Conservation (phyloP, 1,140 invertebrate species). For the Drosophila nasuta region DNA sequence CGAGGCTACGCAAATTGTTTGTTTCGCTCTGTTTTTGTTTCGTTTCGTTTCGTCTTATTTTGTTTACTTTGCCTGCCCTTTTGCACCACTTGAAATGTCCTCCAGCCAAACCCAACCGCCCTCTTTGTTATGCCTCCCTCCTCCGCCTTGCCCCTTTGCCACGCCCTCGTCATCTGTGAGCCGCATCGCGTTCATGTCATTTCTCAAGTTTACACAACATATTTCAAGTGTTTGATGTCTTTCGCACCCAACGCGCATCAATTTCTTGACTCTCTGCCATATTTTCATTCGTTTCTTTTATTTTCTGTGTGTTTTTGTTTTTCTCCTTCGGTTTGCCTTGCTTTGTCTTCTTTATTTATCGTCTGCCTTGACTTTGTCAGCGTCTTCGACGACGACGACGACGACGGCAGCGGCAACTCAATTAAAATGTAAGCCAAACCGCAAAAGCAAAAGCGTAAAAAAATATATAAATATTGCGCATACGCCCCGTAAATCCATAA, state of each 20-base stretch:
- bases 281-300: slow-evolving; percentile 8
- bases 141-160: not conserved
- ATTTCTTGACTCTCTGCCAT: slow-evolving; percentile 57
- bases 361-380: not conserved
- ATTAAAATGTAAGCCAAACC: slow-evolving; percentile 72
- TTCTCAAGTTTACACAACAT: slow-evolving; percentile 82
- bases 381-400: not conserved
- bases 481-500: slow-evolving; percentile 75
- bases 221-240: slow-evolving; percentile 80
- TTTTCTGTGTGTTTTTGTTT: not conserved
- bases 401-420: slow-evolving; percentile 53
- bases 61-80: slow-evolving; percentile 44
- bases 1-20: slow-evolving; percentile 68
- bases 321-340: not conserved
- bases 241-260: slow-evolving; percentile 75
- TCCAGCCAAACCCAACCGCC: not conserved
- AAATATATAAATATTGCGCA: slow-evolving; percentile 68
- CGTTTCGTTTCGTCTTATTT: slow-evolving; percentile 61
- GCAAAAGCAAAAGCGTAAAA: slow-evolving; percentile 24
- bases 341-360: not conserved
- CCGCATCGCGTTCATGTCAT: slow-evolving; percentile 67
- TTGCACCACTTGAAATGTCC: not conserved
- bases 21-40: slow-evolving; percentile 60
- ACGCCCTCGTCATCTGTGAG: not conserved
- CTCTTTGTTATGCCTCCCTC: not conserved